A percentile compares a stretch with the other conserved stretches of the same genome.
These are phyloP conservation scores for Andrena minutula DNA, from an alignment of 2,888 invertebrate genomes.

Conservation along the genomic window DNA sequence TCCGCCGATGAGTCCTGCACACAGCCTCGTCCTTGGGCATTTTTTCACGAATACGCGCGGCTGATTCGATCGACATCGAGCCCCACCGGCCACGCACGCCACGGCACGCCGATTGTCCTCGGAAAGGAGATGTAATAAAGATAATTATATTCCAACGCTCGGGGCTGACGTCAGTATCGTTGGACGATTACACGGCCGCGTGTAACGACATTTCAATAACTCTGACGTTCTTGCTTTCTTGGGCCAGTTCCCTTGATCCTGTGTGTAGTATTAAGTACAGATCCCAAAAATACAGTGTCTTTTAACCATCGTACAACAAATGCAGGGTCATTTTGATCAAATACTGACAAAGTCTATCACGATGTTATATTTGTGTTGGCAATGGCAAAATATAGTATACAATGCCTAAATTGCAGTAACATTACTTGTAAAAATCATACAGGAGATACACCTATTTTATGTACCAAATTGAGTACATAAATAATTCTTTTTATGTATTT, in stretches of 20 bases:
- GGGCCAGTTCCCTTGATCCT: background rate
- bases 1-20: constrained; percentile 45
- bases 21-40: constrained; percentile 55
- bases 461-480: too few relatives aligned
- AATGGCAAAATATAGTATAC: too few relatives aligned
- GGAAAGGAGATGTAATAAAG: constrained; percentile 72
- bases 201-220: constrained; percentile 48
- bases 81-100: constrained; percentile 37
- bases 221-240: background rate
- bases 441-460: too few relatives aligned
- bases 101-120: constrained; percentile 61
- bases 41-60: constrained; percentile 48
- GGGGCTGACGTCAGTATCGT: constrained; percentile 64
- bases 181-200: constrained; percentile 60
- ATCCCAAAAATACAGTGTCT: too few relatives aligned
- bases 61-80: constrained; percentile 52
- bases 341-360: too few relatives aligned
- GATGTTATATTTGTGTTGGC: too few relatives aligned
- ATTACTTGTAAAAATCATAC: too few relatives aligned
- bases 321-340: too few relatives aligned
- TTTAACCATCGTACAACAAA: too few relatives aligned
- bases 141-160: constrained; percentile 66
- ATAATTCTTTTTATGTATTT: too few relatives aligned
- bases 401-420: too few relatives aligned
- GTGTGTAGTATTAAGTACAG: background rate